These are phyloP conservation scores for Meghimatium bilineatum DNA, from an alignment of 2,888 invertebrate genomes.

Conservation along the genomic window DNA sequence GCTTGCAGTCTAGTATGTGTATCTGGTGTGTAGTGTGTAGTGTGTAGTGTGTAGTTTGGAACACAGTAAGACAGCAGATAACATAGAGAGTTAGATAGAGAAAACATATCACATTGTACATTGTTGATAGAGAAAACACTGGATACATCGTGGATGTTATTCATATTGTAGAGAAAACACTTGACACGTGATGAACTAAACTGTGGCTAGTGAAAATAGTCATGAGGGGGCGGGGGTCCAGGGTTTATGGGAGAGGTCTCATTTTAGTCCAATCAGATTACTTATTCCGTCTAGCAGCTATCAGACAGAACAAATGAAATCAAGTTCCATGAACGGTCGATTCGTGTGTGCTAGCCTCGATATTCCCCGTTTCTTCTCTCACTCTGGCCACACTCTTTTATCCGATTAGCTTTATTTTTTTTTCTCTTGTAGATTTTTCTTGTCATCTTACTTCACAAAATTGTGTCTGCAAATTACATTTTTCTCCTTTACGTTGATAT, in stretches of 20 bases:
- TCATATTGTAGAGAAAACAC: not conserved
- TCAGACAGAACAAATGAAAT: constrained; percentile 38
- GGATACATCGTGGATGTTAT: no score
- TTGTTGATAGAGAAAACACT: no score
- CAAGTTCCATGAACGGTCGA: constrained; percentile 2
- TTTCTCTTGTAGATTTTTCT: not conserved
- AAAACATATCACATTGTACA: no score
- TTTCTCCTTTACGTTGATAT: no score
- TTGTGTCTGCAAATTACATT: not conserved
- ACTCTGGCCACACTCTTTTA: not conserved
- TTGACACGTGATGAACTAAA: not conserved
- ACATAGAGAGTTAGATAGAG: no score
- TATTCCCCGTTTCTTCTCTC: not conserved
- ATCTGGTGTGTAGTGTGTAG: no score
- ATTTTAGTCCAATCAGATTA: constrained; percentile 32
- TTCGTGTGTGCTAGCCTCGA: not conserved
- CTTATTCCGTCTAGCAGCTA: constrained; percentile 15
- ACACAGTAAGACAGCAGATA: no score
- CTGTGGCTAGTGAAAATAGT: not conserved
- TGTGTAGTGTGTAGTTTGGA: no score
- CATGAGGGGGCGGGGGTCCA: no score
- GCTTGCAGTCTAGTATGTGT: no score
- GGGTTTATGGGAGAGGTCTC: constrained; percentile 9
- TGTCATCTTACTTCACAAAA: not conserved
- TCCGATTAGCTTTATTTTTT: not conserved